phyloP scores from a whole-genome alignment of 2,888 invertebrate species.

The Dynastes hyllus region DNA sequence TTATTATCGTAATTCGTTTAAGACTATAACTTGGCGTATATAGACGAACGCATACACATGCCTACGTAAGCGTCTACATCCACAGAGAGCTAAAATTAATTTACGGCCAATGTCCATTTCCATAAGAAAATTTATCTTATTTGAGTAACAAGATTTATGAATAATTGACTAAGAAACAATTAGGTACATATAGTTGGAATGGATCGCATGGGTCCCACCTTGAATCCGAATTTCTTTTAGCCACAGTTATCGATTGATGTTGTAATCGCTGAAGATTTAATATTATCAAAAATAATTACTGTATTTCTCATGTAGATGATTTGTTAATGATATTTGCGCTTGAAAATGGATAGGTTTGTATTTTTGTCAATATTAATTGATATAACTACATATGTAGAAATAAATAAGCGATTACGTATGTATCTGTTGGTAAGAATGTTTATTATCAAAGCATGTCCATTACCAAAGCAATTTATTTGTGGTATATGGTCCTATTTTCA shows the following conservation, averaged over 20 bases:
- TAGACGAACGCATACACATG: not conserved
- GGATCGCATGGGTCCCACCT: not conserved
- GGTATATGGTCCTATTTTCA: too few relatives aligned
- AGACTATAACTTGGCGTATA: slow-evolving; percentile 9
- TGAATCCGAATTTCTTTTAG: not conserved
- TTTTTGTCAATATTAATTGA: too few relatives aligned
- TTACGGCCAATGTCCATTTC: slow-evolving; percentile 29
- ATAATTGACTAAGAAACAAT: slow-evolving; percentile 26
- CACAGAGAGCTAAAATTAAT: slow-evolving; percentile 10
- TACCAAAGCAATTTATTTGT: too few relatives aligned
- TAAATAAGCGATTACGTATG: too few relatives aligned
- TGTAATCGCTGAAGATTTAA: not conserved
- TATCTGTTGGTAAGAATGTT: too few relatives aligned
- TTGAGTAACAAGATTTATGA: slow-evolving; percentile 27
- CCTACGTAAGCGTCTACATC: too few relatives aligned
- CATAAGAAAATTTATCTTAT: slow-evolving; percentile 22
- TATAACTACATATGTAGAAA: too few relatives aligned
- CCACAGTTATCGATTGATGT: not conserved
- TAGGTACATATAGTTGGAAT: slow-evolving; percentile 2
- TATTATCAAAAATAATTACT: too few relatives aligned
- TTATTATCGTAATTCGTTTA: slow-evolving; percentile 11
- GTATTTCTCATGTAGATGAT: too few relatives aligned
- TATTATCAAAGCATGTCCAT: too few relatives aligned
- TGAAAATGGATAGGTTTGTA: too few relatives aligned
- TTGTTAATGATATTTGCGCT: too few relatives aligned